Base-by-base conservation (phyloP, 2,888 invertebrate genomes). In the Acronicta alni region DNA sequence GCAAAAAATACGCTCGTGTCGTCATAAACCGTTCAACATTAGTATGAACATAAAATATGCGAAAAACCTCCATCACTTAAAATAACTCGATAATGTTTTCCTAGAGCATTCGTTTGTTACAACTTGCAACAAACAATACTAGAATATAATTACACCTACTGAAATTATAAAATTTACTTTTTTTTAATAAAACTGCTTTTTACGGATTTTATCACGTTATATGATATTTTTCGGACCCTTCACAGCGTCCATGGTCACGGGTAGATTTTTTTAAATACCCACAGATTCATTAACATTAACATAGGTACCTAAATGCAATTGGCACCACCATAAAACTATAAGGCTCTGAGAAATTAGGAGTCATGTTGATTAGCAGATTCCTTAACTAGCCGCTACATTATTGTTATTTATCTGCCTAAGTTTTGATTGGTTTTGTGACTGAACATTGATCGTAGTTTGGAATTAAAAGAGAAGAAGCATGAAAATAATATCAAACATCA, bases 341-440 rank as follows among this genome's bases (percentile, higher is more conserved):
- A 75, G 62, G 37, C 52, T 67, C 72, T 76, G 75, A 72, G 75
- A 75, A 75, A 38, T 66, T 61, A 43, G 51, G 8, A 39, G 32
- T 48, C 53, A 39, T 63, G 41, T 49, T 71, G 52, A 43, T 66
- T 56, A 51, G 37, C 23, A 47, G 52, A n/a, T 41, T 43, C 58
- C 51, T 58, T 20, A 44, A 37, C 30, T 45, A 46, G 41, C 16
- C 14, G 39, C 9, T 4, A 14, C 10, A 4, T 10, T 30, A 12
- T 30, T 30, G 12, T 30, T 30, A 3, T 12, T 30, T 12, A 12
- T 10, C 30, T 30, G n/a, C n/a, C n/a, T n/a, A n/a, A n/a, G n/a
- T n/a, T n/a, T n/a, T n/a, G n/a, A n/a, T n/a, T n/a, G n/a, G n/a
- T 2, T 12, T 7, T 32, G 32, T 9, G 1, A 26, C 9, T 9